Conservation (phyloP, 92 coral and sea anemone genomes). For the Siderastrea radians region DNA sequence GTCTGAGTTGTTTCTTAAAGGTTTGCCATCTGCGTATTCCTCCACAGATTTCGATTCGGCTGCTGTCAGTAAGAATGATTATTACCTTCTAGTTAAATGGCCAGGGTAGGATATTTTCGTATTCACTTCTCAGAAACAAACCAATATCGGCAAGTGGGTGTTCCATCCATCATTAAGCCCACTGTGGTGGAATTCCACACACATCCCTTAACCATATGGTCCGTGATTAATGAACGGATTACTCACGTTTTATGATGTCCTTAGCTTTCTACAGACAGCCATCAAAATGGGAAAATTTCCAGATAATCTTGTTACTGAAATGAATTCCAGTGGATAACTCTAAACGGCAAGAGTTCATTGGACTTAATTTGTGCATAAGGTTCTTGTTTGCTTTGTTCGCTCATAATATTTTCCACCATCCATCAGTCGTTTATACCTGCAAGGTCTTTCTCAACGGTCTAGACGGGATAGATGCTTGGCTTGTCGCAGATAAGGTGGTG, state of each 20-base stretch:
- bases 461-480: neutral
- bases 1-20: neutral
- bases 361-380: neutral
- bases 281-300: slow-evolving; percentile 24
- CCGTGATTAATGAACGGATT: neutral
- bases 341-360: neutral
- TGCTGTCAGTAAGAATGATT: neutral
- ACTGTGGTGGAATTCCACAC: neutral
- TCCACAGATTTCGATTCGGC: neutral
- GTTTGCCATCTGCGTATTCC: slow-evolving; percentile 4
- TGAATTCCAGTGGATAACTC: slow-evolving; percentile 1
- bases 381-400: neutral
- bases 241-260: neutral
- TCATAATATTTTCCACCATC: neutral
- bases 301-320: slow-evolving; percentile 7
- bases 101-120: slow-evolving; percentile 31
- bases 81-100: neutral
- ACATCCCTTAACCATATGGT: slow-evolving; percentile 1
- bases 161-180: slow-evolving; percentile 15
- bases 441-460: neutral
- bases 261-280: slow-evolving; percentile 22
- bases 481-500: slow-evolving; percentile 17
- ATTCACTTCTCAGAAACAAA: slow-evolving; percentile 34
- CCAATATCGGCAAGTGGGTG: slow-evolving; percentile 30
- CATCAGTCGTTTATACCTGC: neutral